These are phyloP conservation scores for Ormyrus labotus DNA, from an alignment of 2,888 invertebrate species.

Conservation along the genomic window DNA sequence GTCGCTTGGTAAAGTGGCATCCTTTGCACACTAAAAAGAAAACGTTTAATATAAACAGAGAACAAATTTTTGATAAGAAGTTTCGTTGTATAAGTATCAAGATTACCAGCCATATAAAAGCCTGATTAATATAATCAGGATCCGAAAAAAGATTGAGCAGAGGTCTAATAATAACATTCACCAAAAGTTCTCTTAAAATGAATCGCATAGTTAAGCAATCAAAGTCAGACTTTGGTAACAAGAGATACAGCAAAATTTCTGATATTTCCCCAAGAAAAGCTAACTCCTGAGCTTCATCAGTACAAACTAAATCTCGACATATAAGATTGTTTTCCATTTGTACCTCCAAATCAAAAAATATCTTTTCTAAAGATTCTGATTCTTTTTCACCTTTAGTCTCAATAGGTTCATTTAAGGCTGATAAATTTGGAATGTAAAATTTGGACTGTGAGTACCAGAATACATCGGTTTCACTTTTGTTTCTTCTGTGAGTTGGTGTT, in stretches of 20 bases:
- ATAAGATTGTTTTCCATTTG: slow-evolving; percentile 88
- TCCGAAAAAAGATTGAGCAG: slow-evolving; percentile 86
- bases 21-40: slow-evolving; percentile 85
- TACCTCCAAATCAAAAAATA: slow-evolving; percentile 93
- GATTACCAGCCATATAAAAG: slow-evolving; percentile 89
- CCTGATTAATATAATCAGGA: slow-evolving; percentile 94
- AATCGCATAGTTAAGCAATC: slow-evolving; percentile 88
- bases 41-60: not conserved
- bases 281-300: slow-evolving; percentile 81
- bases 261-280: slow-evolving; percentile 89
- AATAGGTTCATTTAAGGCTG: slow-evolving; percentile 69
- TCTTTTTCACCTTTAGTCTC: slow-evolving; percentile 66
- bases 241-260: slow-evolving; percentile 88
- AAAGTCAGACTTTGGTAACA: slow-evolving; percentile 90
- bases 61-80: too few species aligned
- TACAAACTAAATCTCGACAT: slow-evolving; percentile 89
- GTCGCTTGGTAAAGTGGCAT: slow-evolving; percentile 87
- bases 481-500: slow-evolving; percentile 81
- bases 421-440: slow-evolving; percentile 78
- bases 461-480: slow-evolving; percentile 86
- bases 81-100: not conserved
- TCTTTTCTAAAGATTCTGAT: slow-evolving; percentile 79
- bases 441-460: slow-evolving; percentile 83
- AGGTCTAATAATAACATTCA: slow-evolving; percentile 84
- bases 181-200: slow-evolving; percentile 86